Evolutionary conservation across 2,113 vertebrate genomes (phyloP), one percentile per base, ranked within the genome.

Genomic region (Cochlearius cochlearius): DNA sequence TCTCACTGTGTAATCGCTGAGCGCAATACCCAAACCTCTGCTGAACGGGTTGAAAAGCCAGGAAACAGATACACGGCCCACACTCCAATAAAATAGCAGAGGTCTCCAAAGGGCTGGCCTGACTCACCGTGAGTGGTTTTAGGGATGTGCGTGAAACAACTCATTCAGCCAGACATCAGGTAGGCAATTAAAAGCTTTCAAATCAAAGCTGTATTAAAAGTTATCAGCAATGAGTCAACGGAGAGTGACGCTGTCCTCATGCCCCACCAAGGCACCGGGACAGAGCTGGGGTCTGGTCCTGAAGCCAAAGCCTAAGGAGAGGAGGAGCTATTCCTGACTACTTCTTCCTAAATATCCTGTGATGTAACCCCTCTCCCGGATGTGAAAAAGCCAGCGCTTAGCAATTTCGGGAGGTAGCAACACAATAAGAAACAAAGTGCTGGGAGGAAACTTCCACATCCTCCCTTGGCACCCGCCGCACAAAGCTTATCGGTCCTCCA

Each of bases 361-460:
- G 94, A 97, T 71, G 94, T 96, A 95, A 96, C 32, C 77, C 47
- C 77, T 71, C 89, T 92, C 73, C 94, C 88, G 94, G 97, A 97
- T 97, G 95, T 96, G 96, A 97, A 96, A 97, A 83, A 89, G 86
- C 75, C 93, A 79, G 69, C 20, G 18, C 82, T 77, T 75, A 88
- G 96, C 83, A 76, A 92, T 97, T 98, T 93, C 20, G 11, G 76
- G 94, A 91, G 90, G 96, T 1, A 88, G 87, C 38, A 76, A 86
- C 73, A 96, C 80, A 95, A 92, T 90, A 90, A 93, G 92, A 92
- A 96, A 94, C 88, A 93, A 97, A 96, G 67, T 62, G 82, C 89
- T 90, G 92, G 94, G 94, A 98, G 97, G 96, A 97, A 98, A 96
- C 95, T 95, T 96, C 96, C 85, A 97, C 96, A 96, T 97, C 97